Evolutionary conservation across 2,797 vertebrate genomes (phyloP).

Genomic region (Champsocephalus gunnari): DNA sequence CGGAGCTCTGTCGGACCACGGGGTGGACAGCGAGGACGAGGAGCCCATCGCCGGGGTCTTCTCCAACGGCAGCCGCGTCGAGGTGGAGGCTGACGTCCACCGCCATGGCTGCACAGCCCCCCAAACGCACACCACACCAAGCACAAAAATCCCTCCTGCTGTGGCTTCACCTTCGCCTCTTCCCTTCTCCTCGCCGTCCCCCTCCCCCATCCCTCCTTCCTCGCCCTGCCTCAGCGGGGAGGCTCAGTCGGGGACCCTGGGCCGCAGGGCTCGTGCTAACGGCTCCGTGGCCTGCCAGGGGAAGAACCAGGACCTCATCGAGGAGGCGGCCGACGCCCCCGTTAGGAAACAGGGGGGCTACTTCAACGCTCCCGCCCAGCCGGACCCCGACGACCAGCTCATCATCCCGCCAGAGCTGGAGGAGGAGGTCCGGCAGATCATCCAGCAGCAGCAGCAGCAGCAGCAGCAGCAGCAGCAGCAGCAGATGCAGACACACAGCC

Average conservation of each 20-base stretch:
- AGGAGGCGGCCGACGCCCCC: constrained; percentile 91
- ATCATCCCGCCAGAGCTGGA: constrained; percentile 98
- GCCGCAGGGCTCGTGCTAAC: constrained; percentile 87
- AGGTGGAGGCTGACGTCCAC: constrained; percentile 96
- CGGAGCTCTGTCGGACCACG: constrained; percentile 93
- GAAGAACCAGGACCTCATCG: constrained; percentile 94
- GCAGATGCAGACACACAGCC: constrained; percentile 76
- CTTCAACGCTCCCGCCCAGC: constrained; percentile 95
- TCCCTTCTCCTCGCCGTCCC: constrained; percentile 28
- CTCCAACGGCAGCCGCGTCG: constrained; percentile 94
- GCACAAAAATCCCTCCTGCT: constrained; percentile 16
- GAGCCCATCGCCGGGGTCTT: constrained; percentile 97
- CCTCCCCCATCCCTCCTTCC: constrained; percentile 65
- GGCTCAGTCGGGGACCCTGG: constrained; percentile 61
- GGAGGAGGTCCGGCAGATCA: constrained; percentile 98
- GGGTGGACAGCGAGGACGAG: constrained; percentile 96
- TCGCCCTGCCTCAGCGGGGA: constrained; percentile 79
- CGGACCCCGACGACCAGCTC: constrained; percentile 96
- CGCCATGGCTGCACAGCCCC: constrained; percentile 62
- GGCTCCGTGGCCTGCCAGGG: constrained; percentile 94
- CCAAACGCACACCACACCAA: constrained; percentile 29
- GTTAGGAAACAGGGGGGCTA: constrained; percentile 92
- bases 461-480: background rate
- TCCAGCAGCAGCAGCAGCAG: constrained; percentile 94
- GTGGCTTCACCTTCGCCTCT: constrained; percentile 51